phyloP scores from a whole-genome alignment of 2,888 invertebrate species.

The Eilema caniola region DNA sequence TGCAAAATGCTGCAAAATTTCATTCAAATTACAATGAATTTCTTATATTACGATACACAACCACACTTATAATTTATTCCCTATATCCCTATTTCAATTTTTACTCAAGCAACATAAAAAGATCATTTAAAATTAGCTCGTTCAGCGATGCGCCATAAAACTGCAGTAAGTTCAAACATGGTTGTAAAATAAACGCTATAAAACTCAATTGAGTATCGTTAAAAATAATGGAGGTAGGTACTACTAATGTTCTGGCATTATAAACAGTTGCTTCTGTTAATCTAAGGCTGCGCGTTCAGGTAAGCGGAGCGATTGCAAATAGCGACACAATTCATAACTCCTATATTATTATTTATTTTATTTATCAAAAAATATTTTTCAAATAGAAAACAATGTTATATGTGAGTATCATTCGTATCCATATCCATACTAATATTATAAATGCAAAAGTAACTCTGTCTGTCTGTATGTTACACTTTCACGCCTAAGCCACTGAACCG shows the following conservation, averaged over 20 bases:
- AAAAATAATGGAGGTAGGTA: constrained; percentile 26
- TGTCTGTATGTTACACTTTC: too few species aligned
- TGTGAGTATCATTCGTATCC: too few species aligned
- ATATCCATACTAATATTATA: too few species aligned
- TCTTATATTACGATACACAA: not conserved
- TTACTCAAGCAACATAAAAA: not conserved
- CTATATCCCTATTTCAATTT: not conserved
- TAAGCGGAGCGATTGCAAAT: not conserved
- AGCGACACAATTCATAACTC: too few species aligned
- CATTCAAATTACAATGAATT: too few species aligned
- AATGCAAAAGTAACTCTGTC: too few species aligned
- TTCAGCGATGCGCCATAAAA: constrained; percentile 25
- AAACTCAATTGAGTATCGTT: constrained; percentile 34
- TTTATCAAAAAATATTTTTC: too few species aligned
- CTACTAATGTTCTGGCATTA: constrained; percentile 12
- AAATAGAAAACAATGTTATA: too few species aligned
- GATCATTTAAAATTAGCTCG: constrained; percentile 24
- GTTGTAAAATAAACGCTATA: constrained; percentile 25
- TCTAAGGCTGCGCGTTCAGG: not conserved
- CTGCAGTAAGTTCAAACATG: constrained; percentile 26
- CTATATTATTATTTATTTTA: too few species aligned
- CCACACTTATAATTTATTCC: not conserved
- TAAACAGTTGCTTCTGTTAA: constrained; percentile 6
- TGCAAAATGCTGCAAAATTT: too few species aligned
- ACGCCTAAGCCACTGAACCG: too few species aligned